A percentile compares a stretch with the other conserved stretches of the same genome.
These are phyloP conservation scores for Abscondita cerata DNA, from an alignment of 2,888 invertebrate species.

Conservation along the genomic window DNA sequence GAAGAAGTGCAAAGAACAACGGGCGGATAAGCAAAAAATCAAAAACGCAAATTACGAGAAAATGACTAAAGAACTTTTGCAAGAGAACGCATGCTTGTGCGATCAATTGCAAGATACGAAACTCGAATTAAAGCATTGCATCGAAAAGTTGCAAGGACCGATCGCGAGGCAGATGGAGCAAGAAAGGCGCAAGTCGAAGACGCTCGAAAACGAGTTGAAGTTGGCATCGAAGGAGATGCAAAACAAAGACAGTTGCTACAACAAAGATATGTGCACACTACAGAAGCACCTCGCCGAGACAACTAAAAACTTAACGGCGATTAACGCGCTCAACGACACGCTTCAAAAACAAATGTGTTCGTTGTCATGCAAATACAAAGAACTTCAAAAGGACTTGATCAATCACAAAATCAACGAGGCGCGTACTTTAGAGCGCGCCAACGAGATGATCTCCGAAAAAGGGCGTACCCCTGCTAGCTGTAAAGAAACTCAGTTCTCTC, in stretches of 20 bases:
- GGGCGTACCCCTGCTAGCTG: not conserved
- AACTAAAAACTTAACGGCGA: slow-evolving; percentile 47
- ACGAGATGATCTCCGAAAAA: slow-evolving; percentile 19
- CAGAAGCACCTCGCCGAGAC: slow-evolving; percentile 50
- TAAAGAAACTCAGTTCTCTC: not conserved
- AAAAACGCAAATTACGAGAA: slow-evolving; percentile 32
- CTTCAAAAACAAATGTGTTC: slow-evolving; percentile 48
- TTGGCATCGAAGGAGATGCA: slow-evolving; percentile 31
- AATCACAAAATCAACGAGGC: slow-evolving; percentile 56
- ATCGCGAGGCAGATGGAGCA: slow-evolving; percentile 41
- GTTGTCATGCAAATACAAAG: slow-evolving; percentile 47
- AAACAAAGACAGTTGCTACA: slow-evolving; percentile 42
- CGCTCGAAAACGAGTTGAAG: slow-evolving; percentile 49
- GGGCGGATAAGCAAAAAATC: slow-evolving; percentile 13
- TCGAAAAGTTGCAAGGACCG: slow-evolving; percentile 54
- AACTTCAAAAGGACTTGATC: slow-evolving; percentile 54
- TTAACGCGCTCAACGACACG: slow-evolving; percentile 47
- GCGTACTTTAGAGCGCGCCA: slow-evolving; percentile 48
- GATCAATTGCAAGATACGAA: slow-evolving; percentile 53
- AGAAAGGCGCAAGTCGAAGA: slow-evolving; percentile 44
- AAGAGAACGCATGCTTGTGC: slow-evolving; percentile 50
- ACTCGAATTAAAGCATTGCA: slow-evolving; percentile 51
- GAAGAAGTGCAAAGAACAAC: slow-evolving; percentile 11
- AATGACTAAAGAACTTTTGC: slow-evolving; percentile 45
- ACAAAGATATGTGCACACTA: slow-evolving; percentile 47